Evolutionary conservation across 2,888 invertebrate genomes (phyloP).

Genomic region (Athrips mouffetella): DNA sequence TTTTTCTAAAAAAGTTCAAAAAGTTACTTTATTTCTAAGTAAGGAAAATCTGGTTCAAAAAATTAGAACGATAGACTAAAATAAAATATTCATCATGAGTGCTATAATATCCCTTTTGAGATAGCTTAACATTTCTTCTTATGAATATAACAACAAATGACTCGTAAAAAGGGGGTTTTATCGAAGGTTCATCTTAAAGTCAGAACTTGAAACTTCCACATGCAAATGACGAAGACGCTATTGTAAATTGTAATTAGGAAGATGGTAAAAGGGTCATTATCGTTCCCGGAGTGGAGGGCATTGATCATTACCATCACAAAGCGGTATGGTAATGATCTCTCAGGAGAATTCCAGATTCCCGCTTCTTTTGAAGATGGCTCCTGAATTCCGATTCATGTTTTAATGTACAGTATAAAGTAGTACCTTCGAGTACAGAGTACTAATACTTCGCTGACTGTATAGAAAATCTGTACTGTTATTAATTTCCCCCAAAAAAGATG

Average conservation of each 20-base stretch:
- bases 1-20: too few relatives aligned
- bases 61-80: too few relatives aligned
- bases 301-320: slow-evolving; percentile 24
- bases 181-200: not conserved
- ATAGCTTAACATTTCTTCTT: too few relatives aligned
- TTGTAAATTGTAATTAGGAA: slow-evolving; percentile 32
- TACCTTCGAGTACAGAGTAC: not conserved
- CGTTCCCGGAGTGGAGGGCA: slow-evolving; percentile 11
- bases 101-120: too few relatives aligned
- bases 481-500: too few relatives aligned
- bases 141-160: too few relatives aligned
- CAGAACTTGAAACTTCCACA: not conserved
- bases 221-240: slow-evolving; percentile 21
- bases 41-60: too few relatives aligned
- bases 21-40: too few relatives aligned
- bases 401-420: not conserved
- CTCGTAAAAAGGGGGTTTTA: too few relatives aligned
- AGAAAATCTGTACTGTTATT: too few relatives aligned
- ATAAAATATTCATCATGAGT: too few relatives aligned
- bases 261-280: slow-evolving; percentile 36
- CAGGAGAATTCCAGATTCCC: not conserved
- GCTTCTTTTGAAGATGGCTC: slow-evolving; percentile 9
- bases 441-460: too few relatives aligned
- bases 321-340: slow-evolving; percentile 16
- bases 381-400: slow-evolving; percentile 7